Evolutionary conservation across 2,797 vertebrate genomes (phyloP).

Genomic region (Pangasius macronema): DNA sequence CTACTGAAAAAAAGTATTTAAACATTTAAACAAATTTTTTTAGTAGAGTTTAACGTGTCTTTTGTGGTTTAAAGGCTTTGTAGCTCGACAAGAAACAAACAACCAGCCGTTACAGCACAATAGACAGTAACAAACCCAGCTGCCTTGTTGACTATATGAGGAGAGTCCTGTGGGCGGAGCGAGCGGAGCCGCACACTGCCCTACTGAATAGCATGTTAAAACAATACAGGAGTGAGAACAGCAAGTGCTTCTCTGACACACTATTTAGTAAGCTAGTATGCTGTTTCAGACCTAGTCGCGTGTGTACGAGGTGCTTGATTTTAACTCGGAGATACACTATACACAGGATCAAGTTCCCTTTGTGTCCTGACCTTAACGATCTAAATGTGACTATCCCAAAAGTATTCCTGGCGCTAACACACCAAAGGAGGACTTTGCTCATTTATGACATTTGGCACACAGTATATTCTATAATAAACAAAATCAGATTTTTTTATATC

Average conservation of each 20-base stretch:
- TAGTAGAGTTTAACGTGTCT: neutral
- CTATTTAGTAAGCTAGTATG: neutral
- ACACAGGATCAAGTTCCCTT: slow-evolving; percentile 16
- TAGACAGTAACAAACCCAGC: too few species aligned
- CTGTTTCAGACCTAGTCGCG: neutral
- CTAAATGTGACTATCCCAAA: slow-evolving; percentile 9
- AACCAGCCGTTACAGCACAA: neutral
- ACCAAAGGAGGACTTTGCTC: neutral
- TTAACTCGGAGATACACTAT: neutral
- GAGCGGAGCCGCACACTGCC: neutral
- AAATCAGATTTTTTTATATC: neutral
- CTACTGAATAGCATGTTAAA: neutral
- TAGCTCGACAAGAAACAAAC: neutral
- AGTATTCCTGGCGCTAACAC: neutral
- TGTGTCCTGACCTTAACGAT: slow-evolving; percentile 7
- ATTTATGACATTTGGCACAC: neutral
- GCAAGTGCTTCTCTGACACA: neutral
- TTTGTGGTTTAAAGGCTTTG: too few species aligned
- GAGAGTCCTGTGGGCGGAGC: slow-evolving; percentile 8
- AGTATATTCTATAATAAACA: neutral
- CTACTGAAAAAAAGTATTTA: neutral
- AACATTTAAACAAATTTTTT: neutral
- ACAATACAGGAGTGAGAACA: neutral
- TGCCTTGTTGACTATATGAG: slow-evolving; percentile 3
- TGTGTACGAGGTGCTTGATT: neutral